phyloP scores from a whole-genome alignment of 2,888 invertebrate species.

The Ptychoptera contaminata region DNA sequence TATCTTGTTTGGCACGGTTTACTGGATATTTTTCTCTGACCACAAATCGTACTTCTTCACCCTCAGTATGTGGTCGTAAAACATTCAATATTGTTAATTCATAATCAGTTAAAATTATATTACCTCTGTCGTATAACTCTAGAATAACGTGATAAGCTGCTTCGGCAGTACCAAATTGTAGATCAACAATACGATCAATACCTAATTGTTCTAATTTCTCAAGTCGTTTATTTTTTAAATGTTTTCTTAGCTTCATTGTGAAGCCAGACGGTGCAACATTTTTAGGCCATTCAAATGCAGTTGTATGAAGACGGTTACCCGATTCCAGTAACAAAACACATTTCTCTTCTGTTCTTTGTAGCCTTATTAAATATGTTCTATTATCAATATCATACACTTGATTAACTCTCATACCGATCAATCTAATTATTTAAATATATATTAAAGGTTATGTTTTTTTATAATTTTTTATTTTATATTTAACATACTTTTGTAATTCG shows the following conservation, averaged over 20 bases:
- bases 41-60: constrained; percentile 76
- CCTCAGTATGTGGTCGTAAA: constrained; percentile 81
- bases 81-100: constrained; percentile 83
- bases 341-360: constrained; percentile 78
- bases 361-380: constrained; percentile 83
- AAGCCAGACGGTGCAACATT: constrained; percentile 89
- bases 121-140: constrained; percentile 91
- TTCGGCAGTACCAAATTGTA: constrained; percentile 89
- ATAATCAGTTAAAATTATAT: constrained; percentile 84
- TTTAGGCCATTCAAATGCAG: constrained; percentile 97
- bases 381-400: constrained; percentile 97
- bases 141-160: constrained; percentile 90
- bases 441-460: constrained; percentile 10
- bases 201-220: constrained; percentile 79
- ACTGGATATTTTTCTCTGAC: constrained; percentile 85
- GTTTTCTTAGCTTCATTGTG: constrained; percentile 97
- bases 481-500: constrained; percentile 63
- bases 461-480: not conserved
- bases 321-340: constrained; percentile 81
- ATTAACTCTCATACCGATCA: constrained; percentile 83
- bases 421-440: constrained; percentile 34
- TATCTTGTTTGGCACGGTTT: constrained; percentile 52
- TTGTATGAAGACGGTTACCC: constrained; percentile 83
- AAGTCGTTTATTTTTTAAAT: constrained; percentile 86
- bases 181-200: constrained; percentile 80